Evolutionary conservation across 2,888 invertebrate genomes (phyloP).

Genomic region (Campoplex nolae): DNA sequence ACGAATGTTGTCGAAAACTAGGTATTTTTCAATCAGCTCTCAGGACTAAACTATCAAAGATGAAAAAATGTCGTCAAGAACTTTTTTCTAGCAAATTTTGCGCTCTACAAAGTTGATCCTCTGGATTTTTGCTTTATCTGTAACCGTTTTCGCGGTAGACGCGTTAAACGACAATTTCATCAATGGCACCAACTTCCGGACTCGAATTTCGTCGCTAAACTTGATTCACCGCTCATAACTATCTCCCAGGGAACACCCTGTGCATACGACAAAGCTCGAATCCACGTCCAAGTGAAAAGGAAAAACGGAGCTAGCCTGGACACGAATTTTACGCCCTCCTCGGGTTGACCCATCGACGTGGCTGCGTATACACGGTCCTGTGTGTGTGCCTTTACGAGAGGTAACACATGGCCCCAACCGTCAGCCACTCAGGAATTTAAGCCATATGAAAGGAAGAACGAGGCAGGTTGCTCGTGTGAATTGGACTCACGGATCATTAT

Average conservation of each 20-base stretch:
- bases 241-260: not conserved
- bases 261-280: not conserved
- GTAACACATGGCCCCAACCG: not conserved
- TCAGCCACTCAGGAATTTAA: conserved; percentile 15
- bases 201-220: not conserved
- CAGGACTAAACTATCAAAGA: not conserved
- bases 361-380: not conserved
- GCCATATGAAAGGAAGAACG: conserved; percentile 44
- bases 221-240: not conserved
- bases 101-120: not conserved
- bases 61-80: not conserved
- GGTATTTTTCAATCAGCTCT: not conserved
- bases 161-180: not conserved
- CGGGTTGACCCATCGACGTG: not conserved
- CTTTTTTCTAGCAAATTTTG: not conserved
- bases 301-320: not conserved
- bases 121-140: not conserved
- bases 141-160: not conserved
- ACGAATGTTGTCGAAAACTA: not conserved
- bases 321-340: conserved; percentile 19
- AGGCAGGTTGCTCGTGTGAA: conserved; percentile 43
- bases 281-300: not conserved
- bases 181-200: not conserved
- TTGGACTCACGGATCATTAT: conserved; percentile 63
- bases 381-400: conserved; percentile 10